Evolutionary conservation across 2,888 invertebrate species (phyloP).

Genomic region (Orthosia incerta): DNA sequence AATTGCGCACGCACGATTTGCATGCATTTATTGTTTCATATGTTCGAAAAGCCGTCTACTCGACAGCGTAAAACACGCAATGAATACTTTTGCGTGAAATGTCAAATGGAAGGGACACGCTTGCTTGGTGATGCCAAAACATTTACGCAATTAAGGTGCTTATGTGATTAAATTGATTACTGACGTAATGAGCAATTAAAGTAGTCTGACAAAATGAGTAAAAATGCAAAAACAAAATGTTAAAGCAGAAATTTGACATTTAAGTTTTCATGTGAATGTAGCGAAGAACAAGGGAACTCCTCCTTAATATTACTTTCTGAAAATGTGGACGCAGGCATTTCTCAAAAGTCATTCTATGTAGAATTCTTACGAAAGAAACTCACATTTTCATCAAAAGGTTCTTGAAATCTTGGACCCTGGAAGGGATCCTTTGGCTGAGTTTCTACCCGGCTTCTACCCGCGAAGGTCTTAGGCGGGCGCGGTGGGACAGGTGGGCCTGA

Average conservation of each 20-base stretch:
- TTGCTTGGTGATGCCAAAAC: no score
- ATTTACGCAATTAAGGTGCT: no score
- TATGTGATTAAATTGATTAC: background rate
- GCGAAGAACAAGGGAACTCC: background rate
- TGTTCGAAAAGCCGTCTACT: no score
- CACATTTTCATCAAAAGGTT: constrained; percentile 77
- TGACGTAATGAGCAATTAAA: background rate
- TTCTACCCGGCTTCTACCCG: constrained; percentile 77
- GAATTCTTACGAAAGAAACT: constrained; percentile 46
- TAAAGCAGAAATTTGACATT: no score
- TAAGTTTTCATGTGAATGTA: background rate
- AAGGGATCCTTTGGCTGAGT: constrained; percentile 71
- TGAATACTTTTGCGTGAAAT: no score
- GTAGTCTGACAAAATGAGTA: background rate
- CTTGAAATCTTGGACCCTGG: constrained; percentile 78
- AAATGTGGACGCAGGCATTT: background rate
- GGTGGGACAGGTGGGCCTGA: constrained; percentile 92
- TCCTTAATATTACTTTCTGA: background rate
- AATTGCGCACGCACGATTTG: no score
- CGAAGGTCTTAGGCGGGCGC: constrained; percentile 94
- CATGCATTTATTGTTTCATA: no score
- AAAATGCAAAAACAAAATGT: no score
- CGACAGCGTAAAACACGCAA: no score
- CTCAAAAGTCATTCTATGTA: background rate
- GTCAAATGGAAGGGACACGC: no score